Evolutionary conservation across 2,113 vertebrate species (phyloP), one percentile per base, ranked within the genome.

Genomic region (Phylloscopus whistleri): DNA sequence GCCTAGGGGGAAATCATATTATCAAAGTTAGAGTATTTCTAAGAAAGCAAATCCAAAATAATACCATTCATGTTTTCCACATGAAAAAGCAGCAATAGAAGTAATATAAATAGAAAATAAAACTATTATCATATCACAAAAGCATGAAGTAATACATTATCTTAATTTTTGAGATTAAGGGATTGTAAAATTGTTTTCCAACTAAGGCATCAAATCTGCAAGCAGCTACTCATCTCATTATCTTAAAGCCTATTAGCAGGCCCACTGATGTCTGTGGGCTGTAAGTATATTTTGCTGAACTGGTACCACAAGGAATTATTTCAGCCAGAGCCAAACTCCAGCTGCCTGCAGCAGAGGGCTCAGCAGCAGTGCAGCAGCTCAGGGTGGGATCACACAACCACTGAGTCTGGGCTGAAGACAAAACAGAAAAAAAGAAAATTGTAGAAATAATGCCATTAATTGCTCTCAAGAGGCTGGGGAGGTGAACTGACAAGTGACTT

Each of bases 221-320:
- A 78, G 73, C n/a, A 84, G 23, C 68, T 86, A 44, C 27, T 76
- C 60, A 90, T 84, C 55, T 78, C 60, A 68, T 90, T 86, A 89
- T 52, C 79, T 72, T 63, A 58, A 94, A 96, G 84, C 78, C 79
- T 77, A 55, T 92, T 94, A 96, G 48, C 41, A 81, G 60, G 41
- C 28, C 37, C 31, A 62, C 7, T 72, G 90, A 77, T 92, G 56
- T 66, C 93, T 84, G n/a, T 64, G n/a, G 56, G 48, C 52, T 90
- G 18, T 44, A 74, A 84, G 64, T 30, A 1, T 26, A 33, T 68
- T 89, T 79, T 95, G 73, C 66, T 89, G 53, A 88, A 72, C 30
- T 89, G 49, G 67, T 83, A 60, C 23, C 20, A 10, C 9, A 55
- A 70, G 83, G 55, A 30, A 81, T 88, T 74, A 78, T 86, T 77